Percentiles rank a stretch among this genome's conserved stretches.
Evolutionary conservation across 2,113 vertebrate genomes (phyloP).

Genomic region (Monopterus albus): DNA sequence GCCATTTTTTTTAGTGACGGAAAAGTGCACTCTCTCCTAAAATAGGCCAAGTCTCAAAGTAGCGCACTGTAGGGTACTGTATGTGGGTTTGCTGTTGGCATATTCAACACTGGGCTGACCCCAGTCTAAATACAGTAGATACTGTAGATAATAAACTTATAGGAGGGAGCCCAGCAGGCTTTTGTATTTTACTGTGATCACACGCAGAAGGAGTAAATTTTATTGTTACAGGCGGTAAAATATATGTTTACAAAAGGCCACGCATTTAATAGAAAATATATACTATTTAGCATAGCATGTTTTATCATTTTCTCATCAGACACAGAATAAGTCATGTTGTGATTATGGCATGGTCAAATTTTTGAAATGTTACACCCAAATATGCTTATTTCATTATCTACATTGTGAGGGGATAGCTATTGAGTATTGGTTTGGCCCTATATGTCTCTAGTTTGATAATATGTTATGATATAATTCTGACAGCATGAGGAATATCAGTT

Average conservation of each 20-base stretch:
- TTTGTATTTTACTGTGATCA: slow-evolving; percentile 7
- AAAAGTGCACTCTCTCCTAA: slow-evolving; percentile 63
- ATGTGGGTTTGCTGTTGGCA: slow-evolving; percentile 52
- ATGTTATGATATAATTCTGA: slow-evolving; percentile 33
- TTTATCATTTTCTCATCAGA: slow-evolving; percentile 24
- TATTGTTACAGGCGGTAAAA: too few species aligned
- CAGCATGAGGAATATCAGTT: slow-evolving; percentile 48
- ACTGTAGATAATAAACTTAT: too few species aligned
- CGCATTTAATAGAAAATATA: too few species aligned
- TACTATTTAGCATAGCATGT: too few species aligned
- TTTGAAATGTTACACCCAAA: slow-evolving; percentile 14
- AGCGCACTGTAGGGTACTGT: slow-evolving; percentile 34
- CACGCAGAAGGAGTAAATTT: neutral
- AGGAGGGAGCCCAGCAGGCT: neutral
- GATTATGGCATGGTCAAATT: slow-evolving; percentile 4
- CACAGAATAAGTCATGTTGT: neutral
- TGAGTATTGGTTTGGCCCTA: slow-evolving; percentile 11
- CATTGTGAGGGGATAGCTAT: slow-evolving; percentile 12
- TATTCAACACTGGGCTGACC: slow-evolving; percentile 29
- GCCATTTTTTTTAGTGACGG: slow-evolving; percentile 45
- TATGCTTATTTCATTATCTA: slow-evolving; percentile 16
- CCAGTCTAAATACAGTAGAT: too few species aligned
- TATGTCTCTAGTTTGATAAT: slow-evolving; percentile 21
- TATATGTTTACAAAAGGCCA: too few species aligned
- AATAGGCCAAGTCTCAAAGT: slow-evolving; percentile 53